Base-by-base conservation (phyloP, 2,797 vertebrate species). In the Adelosebastes latens region DNA sequence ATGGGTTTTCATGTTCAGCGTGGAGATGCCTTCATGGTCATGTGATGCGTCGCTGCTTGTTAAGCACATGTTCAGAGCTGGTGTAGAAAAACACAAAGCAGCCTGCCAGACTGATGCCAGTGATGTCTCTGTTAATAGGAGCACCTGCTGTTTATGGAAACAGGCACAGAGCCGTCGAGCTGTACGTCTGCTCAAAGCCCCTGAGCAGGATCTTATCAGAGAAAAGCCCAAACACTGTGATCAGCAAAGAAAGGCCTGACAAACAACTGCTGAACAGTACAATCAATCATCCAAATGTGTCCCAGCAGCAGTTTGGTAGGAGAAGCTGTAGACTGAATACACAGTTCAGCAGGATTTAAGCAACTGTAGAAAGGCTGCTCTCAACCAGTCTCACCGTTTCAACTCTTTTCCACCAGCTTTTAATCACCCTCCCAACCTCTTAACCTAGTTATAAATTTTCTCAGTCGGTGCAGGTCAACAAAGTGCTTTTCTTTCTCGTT, bases 71-170 rank as follows among this genome's bases (percentile, higher is more conserved):
- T 84, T 92, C 66, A 76, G 66, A 75, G 90, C 77, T 87, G 31
- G 42, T 65, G 16, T 53, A 36, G 49, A 76, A 89, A 89, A 87
- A 90, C 87, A 93, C 59, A 89, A 85, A 85, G 80, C 88, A 80
- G 79, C 55, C 55, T 77, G 81, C 70, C 71, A 80, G 88, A 68
- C 75, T 10, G 24, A 20, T 60, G 69, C 72, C 72, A 75, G 67
- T 56, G 75, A 76, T 60, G 80, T 29, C 76, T 74, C 55, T 75
- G 89, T 81, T 80, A 87, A 89, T 52, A 81, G 83, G 87, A 72
- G 75, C 95, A 95, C 92, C 95, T 96, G 95, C 83, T 94, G 90
- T 93, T 95, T 95, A 91, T 3, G 72, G 87, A 93, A 93, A 93
- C 74, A 88, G 79, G 72, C 72, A 24, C 66, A 59, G 65, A 87